Percentiles rank a stretch among this genome's conserved stretches.
Conservation (phyloP, 2,888 invertebrate genomes). For the Tenthredo livida region DNA sequence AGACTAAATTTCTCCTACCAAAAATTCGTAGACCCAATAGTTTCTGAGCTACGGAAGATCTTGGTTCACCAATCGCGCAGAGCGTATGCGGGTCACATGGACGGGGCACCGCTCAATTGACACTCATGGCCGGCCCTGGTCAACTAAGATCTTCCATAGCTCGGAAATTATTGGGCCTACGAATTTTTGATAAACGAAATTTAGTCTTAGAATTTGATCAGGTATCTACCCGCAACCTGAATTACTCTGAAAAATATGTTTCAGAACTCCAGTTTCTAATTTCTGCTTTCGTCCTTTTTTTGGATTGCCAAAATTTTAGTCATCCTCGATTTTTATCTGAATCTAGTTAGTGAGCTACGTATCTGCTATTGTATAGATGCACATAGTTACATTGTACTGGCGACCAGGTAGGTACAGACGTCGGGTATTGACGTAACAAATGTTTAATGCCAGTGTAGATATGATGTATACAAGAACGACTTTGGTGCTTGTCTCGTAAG, state of each 20-base stretch:
- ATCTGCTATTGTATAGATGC: neutral
- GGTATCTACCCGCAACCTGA: no score
- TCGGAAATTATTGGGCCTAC: no score
- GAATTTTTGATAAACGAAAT: no score
- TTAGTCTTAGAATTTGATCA: no score
- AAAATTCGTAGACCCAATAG: no score
- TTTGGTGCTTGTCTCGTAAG: conserved; percentile 22
- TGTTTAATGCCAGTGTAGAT: conserved; percentile 9
- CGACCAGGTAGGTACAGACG: neutral
- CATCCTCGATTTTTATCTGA: neutral
- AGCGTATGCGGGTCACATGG: no score
- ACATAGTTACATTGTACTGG: neutral
- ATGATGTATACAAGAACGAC: conserved; percentile 7
- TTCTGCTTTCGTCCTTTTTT: neutral
- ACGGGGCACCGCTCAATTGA: no score
- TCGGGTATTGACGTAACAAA: conserved; percentile 11
- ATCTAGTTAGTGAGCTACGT: neutral
- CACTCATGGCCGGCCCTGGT: no score
- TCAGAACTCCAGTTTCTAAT: neutral
- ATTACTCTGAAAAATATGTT: neutral
- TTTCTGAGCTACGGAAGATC: no score
- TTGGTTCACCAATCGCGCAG: no score
- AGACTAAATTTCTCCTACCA: no score
- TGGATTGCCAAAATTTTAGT: neutral
- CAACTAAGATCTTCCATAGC: no score